phyloP scores from a whole-genome alignment of 2,888 invertebrate species.

The Sericinus montela region DNA sequence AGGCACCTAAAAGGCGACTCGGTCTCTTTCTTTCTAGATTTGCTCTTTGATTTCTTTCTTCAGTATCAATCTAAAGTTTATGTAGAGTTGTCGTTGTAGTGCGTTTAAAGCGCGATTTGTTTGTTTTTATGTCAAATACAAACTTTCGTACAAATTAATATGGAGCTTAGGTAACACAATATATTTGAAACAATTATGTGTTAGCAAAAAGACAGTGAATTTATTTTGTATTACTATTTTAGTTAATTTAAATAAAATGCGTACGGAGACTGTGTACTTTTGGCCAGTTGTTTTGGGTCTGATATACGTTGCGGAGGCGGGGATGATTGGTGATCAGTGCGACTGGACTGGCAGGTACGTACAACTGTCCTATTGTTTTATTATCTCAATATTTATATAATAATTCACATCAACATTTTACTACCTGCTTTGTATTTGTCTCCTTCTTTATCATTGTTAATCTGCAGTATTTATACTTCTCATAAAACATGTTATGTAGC shows the following conservation, averaged over 20 bases:
- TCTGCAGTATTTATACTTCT: too few species aligned
- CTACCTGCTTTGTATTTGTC: too few species aligned
- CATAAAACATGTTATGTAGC: too few species aligned
- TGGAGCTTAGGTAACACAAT: constrained; percentile 29
- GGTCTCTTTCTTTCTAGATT: constrained; percentile 31
- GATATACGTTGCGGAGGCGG: constrained; percentile 68
- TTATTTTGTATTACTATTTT: constrained; percentile 28
- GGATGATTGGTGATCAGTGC: constrained; percentile 82
- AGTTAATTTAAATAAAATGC: constrained; percentile 40
- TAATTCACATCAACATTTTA: neutral
- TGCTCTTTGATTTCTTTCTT: constrained; percentile 23
- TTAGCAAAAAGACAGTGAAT: constrained; percentile 19
- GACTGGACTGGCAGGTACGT: constrained; percentile 85
- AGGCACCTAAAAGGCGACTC: constrained; percentile 18
- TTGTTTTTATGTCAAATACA: constrained; percentile 35
- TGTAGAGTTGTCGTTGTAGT: constrained; percentile 29
- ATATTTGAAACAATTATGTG: constrained; percentile 34
- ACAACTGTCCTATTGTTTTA: constrained; percentile 21
- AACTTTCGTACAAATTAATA: constrained; percentile 25
- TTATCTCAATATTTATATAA: constrained; percentile 23
- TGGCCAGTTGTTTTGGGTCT: constrained; percentile 65
- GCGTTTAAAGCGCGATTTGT: constrained; percentile 32
- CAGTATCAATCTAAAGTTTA: constrained; percentile 42
- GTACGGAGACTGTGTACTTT: constrained; percentile 39
- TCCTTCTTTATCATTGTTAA: too few species aligned